Percentiles rank a stretch among this genome's conserved stretches.
These are phyloP conservation scores for Carcinoscorpius rotundicauda DNA, from an alignment of 1,140 invertebrate genomes.

Conservation along the genomic window DNA sequence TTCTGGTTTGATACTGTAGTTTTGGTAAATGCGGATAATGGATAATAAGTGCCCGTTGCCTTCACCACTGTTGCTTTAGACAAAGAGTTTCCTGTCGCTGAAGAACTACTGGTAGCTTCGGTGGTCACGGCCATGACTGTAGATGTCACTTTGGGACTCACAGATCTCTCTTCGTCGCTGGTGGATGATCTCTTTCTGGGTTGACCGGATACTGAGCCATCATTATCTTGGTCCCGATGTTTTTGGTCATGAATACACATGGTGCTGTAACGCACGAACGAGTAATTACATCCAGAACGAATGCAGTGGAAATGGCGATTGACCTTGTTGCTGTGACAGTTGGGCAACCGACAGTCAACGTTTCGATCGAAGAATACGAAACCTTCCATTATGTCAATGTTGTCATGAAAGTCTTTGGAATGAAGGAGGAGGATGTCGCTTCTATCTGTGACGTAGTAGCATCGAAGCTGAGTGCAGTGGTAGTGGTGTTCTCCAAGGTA, in stretches of 20 bases:
- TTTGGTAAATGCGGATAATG: constrained; percentile 45
- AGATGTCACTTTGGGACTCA: neutral
- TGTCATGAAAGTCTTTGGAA: constrained; percentile 68
- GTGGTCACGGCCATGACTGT: neutral
- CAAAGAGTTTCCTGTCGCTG: neutral
- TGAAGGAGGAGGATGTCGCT: constrained; percentile 54
- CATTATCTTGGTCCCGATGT: constrained; percentile 26
- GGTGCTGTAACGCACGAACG: constrained; percentile 56
- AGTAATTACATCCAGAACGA: constrained; percentile 55
- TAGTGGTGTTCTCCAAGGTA: constrained; percentile 49
- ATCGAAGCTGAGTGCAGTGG: constrained; percentile 61
- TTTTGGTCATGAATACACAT: constrained; percentile 58
- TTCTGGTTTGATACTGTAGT: constrained; percentile 15
- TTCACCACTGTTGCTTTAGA: constrained; percentile 52
- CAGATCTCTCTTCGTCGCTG: constrained; percentile 11
- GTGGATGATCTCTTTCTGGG: constrained; percentile 12
- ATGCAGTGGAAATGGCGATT: constrained; percentile 67
- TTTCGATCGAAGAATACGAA: constrained; percentile 68
- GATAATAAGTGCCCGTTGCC: constrained; percentile 85
- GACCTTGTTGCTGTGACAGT: constrained; percentile 54
- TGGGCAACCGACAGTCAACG: constrained; percentile 55
- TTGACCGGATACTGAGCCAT: constrained; percentile 9
- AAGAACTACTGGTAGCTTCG: neutral
- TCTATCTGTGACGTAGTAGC: constrained; percentile 53
- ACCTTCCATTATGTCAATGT: constrained; percentile 62